A percentile compares a stretch with the other conserved stretches of the same genome.
These are phyloP conservation scores for Himalopsyche japonica DNA, from an alignment of 2,888 invertebrate genomes.

Conservation along the genomic window DNA sequence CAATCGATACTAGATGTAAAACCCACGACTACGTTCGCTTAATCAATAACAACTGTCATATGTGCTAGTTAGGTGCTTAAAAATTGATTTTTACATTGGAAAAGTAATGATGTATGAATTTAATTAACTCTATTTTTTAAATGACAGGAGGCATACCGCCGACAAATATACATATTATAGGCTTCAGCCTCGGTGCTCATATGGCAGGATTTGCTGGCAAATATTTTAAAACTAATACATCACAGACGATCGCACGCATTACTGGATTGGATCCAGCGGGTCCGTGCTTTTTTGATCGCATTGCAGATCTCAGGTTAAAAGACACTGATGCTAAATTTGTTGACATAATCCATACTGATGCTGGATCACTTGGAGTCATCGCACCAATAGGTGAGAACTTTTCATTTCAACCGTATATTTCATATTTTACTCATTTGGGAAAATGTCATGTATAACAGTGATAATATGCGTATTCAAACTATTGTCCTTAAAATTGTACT, in stretches of 20 bases:
- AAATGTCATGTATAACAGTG: background rate
- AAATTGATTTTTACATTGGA: too few relatives aligned
- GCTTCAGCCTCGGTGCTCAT: slow-evolving; percentile 22
- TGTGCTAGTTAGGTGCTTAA: too few relatives aligned
- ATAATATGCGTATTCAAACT: background rate
- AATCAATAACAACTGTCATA: background rate
- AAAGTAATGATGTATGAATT: too few relatives aligned
- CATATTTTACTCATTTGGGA: background rate
- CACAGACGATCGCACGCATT: slow-evolving; percentile 12
- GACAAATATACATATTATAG: background rate
- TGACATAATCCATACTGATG: slow-evolving; percentile 24
- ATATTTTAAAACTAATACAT: slow-evolving; percentile 13
- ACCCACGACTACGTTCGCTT: background rate
- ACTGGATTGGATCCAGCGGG: slow-evolving; percentile 19
- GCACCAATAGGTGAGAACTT: background rate
- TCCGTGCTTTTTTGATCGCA: slow-evolving; percentile 12
- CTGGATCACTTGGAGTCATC: background rate
- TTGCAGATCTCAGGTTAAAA: background rate
- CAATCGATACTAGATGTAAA: background rate
- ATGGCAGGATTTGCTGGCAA: slow-evolving; percentile 24
- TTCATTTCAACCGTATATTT: background rate
- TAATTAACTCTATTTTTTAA: background rate
- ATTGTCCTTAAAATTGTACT: background rate
- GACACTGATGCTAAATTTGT: background rate
- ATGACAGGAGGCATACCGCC: background rate